Evolutionary conservation across 2,113 vertebrate species (phyloP).

Genomic region (Addax nasomaculatus): DNA sequence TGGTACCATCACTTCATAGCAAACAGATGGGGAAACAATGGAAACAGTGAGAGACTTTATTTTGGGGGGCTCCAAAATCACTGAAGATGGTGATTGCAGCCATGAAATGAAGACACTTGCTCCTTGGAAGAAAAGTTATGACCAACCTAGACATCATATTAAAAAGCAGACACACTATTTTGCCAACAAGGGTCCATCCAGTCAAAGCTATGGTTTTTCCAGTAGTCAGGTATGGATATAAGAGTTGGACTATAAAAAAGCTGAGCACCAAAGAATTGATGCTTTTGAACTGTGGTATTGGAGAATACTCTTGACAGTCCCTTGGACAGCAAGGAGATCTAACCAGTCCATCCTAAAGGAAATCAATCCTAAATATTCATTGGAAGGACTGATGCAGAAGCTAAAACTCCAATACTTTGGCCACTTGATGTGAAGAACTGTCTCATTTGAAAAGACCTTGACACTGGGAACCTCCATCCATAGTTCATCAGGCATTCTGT

Average conservation of each 20-base stretch:
- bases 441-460: neutral
- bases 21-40: neutral
- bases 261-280: neutral
- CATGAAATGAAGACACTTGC: neutral
- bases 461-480: too few relatives aligned
- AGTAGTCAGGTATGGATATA: neutral
- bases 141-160: neutral
- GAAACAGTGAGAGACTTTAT: neutral
- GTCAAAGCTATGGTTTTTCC: neutral
- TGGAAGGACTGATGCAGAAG: neutral
- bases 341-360: neutral
- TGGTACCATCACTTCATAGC: neutral
- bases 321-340: neutral
- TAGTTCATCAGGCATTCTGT: too few relatives aligned
- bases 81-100: neutral
- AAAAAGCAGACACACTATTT: neutral
- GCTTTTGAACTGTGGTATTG: neutral
- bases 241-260: neutral
- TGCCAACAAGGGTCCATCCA: neutral
- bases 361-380: neutral
- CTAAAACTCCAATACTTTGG: neutral
- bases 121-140: neutral
- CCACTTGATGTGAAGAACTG: neutral
- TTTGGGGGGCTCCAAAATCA: fast-evolving
- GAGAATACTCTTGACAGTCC: neutral